phyloP scores from a whole-genome alignment of 2,113 vertebrate genomes.

The Strigops habroptila region DNA sequence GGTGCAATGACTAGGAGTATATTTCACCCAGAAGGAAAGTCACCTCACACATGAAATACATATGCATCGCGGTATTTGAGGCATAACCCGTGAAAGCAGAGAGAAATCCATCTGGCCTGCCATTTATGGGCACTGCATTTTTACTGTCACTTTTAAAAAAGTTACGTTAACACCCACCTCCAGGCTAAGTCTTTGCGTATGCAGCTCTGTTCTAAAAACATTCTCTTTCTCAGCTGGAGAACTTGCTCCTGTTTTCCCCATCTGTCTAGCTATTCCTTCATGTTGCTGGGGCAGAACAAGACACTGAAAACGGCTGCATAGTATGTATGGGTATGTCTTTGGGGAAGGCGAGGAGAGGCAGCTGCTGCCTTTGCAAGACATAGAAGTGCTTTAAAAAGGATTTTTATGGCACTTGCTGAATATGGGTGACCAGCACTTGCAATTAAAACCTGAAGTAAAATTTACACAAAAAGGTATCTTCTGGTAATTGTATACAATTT shows the following conservation, averaged over 20 bases:
- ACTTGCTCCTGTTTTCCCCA: background rate
- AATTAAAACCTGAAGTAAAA: background rate
- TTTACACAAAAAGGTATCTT: background rate
- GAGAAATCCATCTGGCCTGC: conserved; percentile 25
- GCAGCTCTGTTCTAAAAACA: conserved; percentile 40
- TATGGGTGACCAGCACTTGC: background rate
- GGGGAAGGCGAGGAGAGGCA: background rate
- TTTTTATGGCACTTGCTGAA: background rate
- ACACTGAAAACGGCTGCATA: background rate
- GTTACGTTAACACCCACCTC: conserved; percentile 52
- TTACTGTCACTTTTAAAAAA: conserved; percentile 28
- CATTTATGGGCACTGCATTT: conserved; percentile 33
- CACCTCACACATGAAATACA: background rate
- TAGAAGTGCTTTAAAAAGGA: background rate
- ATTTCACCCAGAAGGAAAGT: background rate
- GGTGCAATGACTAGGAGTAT: background rate
- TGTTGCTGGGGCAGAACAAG: background rate
- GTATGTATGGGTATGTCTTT: background rate
- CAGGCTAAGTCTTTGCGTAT: conserved; percentile 3
- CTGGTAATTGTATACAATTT: background rate
- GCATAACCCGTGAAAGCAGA: background rate
- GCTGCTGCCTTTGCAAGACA: background rate
- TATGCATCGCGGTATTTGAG: background rate
- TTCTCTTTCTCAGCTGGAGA: conserved; percentile 22
- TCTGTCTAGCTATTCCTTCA: background rate